Percentiles rank a stretch among this genome's conserved stretches.
phyloP scores from a whole-genome alignment of 1,140 invertebrate species.

The Sarcophaga peregrina region DNA sequence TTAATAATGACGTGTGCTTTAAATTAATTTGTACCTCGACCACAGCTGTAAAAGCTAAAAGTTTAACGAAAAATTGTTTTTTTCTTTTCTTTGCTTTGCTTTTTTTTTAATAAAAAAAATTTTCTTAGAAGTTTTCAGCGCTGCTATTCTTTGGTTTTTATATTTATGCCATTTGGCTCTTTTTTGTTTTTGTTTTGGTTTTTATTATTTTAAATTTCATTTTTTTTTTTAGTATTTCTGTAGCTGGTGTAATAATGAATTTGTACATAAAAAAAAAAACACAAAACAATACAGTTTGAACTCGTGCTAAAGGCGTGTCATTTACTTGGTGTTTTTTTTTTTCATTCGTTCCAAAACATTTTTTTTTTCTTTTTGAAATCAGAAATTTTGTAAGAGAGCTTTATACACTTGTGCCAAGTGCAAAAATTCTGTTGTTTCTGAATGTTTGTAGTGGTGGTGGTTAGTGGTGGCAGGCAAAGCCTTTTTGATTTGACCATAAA shows the following conservation, averaged over 20 bases:
- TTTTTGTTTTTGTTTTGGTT: too few relatives aligned
- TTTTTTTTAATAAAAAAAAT: not conserved
- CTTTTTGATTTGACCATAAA: too few relatives aligned
- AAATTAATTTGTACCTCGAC: conserved; percentile 27
- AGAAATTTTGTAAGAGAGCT: not conserved
- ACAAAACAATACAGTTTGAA: conserved; percentile 31
- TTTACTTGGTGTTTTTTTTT: not conserved
- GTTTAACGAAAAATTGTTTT: too few relatives aligned
- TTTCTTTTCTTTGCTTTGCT: too few relatives aligned
- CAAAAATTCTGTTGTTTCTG: conserved; percentile 26
- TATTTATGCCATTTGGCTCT: too few relatives aligned
- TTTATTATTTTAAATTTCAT: too few relatives aligned
- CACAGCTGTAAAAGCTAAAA: too few relatives aligned
- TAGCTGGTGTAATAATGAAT: not conserved
- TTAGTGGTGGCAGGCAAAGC: too few relatives aligned
- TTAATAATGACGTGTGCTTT: conserved; percentile 39
- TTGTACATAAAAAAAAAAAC: not conserved
- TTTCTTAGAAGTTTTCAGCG: conserved; percentile 18
- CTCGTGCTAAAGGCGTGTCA: conserved; percentile 47
- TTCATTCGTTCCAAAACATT: not conserved
- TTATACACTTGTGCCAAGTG: conserved; percentile 29
- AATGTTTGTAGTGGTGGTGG: not conserved
- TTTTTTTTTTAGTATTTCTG: too few relatives aligned
- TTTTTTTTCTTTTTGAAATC: not conserved
- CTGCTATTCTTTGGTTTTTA: too few relatives aligned